These are phyloP conservation scores for Daboia siamensis DNA, from an alignment of 2,113 vertebrate species.

Conservation along the genomic window DNA sequence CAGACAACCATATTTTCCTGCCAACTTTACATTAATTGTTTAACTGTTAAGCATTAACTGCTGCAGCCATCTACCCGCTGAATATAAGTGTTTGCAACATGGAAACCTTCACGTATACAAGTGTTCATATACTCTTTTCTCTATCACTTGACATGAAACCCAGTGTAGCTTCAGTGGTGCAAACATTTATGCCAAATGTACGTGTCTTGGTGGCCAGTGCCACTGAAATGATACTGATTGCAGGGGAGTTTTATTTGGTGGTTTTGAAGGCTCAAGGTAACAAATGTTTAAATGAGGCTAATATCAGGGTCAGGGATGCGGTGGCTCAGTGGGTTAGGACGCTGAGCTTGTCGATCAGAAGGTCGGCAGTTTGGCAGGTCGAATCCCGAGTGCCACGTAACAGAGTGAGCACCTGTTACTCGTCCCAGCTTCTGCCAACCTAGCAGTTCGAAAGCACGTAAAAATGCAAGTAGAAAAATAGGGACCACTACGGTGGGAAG, in stretches of 20 bases:
- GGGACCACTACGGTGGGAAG: no score
- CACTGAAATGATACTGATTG: not conserved
- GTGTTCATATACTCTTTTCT: not conserved
- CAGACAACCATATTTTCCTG: not conserved
- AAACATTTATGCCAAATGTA: not conserved
- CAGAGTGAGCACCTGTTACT: no score
- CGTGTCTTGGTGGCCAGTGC: not conserved
- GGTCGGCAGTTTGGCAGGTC: no score
- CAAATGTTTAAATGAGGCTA: not conserved
- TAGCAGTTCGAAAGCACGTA: no score
- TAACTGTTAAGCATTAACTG: not conserved
- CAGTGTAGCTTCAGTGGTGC: not conserved
- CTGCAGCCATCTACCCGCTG: not conserved
- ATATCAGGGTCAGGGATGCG: not conserved
- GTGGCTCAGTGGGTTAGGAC: no score
- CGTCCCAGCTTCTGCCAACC: no score
- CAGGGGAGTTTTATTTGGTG: not conserved
- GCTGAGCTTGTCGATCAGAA: no score
- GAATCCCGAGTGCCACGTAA: no score
- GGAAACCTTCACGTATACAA: not conserved
- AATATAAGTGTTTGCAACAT: not conserved
- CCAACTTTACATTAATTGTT: not conserved
- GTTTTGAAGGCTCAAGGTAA: not conserved
- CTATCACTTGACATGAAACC: not conserved
- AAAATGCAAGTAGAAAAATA: no score